A percentile compares a stretch with the other conserved stretches of the same genome.
phyloP scores from a whole-genome alignment of 1,140 invertebrate species.

The Chironomus tepperi region DNA sequence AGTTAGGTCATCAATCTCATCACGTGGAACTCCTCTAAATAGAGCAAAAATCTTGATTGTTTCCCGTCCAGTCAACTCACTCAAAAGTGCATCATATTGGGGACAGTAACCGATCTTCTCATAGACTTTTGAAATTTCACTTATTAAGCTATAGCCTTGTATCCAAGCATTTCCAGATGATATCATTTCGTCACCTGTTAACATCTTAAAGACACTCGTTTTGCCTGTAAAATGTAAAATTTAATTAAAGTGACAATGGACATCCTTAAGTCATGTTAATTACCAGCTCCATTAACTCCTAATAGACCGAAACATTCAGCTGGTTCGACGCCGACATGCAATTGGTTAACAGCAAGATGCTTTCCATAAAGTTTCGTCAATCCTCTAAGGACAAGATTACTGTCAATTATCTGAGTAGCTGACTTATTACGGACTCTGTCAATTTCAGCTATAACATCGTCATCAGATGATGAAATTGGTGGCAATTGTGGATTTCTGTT shows the following conservation, averaged over 20 bases:
- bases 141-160: conserved; percentile 45
- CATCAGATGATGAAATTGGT: not conserved
- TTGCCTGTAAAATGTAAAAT: conserved; percentile 46
- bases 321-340: conserved; percentile 51
- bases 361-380: conserved; percentile 56
- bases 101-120: conserved; percentile 72
- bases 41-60: conserved; percentile 66
- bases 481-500: not conserved
- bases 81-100: conserved; percentile 74
- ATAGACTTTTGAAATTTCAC: conserved; percentile 46
- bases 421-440: not conserved
- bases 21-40: conserved; percentile 57
- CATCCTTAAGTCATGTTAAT: too few species aligned
- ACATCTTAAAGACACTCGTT: conserved; percentile 82
- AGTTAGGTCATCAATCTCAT: conserved; percentile 40
- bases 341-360: conserved; percentile 56
- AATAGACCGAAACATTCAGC: conserved; percentile 83
- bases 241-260: too few species aligned
- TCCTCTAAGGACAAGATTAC: conserved; percentile 42
- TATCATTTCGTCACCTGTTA: conserved; percentile 71
- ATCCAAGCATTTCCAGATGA: conserved; percentile 44
- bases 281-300: conserved; percentile 68
- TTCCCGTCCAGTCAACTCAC: conserved; percentile 70
- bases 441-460: not conserved
- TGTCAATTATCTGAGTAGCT: conserved; percentile 21